Evolutionary conservation across 2,888 invertebrate genomes (phyloP), one percentile per base, ranked within the genome.

Genomic region (Cetonia aurata): DNA sequence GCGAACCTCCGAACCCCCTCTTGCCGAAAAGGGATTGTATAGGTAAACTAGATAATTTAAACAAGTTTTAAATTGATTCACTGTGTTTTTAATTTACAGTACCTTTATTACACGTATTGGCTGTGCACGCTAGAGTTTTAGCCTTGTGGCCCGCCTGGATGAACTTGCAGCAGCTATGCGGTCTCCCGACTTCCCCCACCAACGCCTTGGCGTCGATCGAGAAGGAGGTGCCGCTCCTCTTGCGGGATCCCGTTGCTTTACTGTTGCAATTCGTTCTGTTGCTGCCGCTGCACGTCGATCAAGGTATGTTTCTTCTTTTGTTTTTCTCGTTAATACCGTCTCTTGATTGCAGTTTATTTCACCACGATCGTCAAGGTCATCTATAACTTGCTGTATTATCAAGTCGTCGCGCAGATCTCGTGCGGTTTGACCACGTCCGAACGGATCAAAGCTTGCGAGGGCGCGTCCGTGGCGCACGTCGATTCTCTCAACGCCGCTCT

Each of bases 351-450:
- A 96, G 96, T 92, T 65, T 96, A 96, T 83, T 96, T 94, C 86
- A 93, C 93, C 0, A 92, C 93, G 81, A 91, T 96, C 79, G 94
- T 96, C 1, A 93, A 93, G 83, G 91, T 93, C 75, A 88, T 96
- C 75, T 98, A 95, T 87, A 95, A 96, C 83, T 88, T 97, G 74
- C 87, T 93, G 72, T 96, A 95, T 86, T 93, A 96, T 84, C 96
- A 97, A 88, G 92, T 95, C 57, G 89, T 96, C 74, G 89, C 93
- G 67, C 94, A 94, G 84, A 87, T 96, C 73, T 90, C 92, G 68
- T 92, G 92, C 74, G 88, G 87, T 74, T 86, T 92, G 80, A 89
- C 89, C 48, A 89, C 90, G 55, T 86, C 86, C 50, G 92, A 92
- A 77, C 89, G 93, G 68, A 86, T 86, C 31, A 86, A 87, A 60